phyloP scores from a whole-genome alignment of 2,113 vertebrate genomes.

The Erinaceus europaeus region DNA sequence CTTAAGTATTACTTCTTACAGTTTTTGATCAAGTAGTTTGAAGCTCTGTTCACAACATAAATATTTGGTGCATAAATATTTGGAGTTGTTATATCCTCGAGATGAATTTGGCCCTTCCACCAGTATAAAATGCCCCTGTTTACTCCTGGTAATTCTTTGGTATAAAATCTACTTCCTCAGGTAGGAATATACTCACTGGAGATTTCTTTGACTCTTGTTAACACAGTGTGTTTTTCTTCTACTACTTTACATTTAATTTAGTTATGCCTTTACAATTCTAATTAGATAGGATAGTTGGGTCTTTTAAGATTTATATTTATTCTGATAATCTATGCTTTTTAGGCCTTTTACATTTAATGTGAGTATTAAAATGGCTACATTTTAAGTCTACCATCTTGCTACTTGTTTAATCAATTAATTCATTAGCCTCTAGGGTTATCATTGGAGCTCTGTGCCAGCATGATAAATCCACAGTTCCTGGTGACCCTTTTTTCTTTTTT shows the following conservation, averaged over 20 bases:
- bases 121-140: conserved; percentile 10
- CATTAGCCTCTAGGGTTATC: no score
- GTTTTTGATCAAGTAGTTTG: neutral
- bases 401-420: conserved; percentile 18
- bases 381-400: neutral
- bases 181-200: neutral
- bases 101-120: neutral
- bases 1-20: neutral
- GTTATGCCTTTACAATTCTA: neutral
- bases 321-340: conserved; percentile 17
- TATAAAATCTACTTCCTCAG: conserved; percentile 12
- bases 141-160: conserved; percentile 14
- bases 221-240: neutral
- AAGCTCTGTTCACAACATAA: no score
- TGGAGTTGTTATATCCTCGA: neutral
- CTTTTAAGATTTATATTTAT: neutral
- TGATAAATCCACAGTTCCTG: no score
- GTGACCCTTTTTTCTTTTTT: no score
- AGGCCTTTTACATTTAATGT: conserved; percentile 19
- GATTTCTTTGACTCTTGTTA: conserved; percentile 2
- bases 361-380: neutral
- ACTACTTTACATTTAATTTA: conserved; percentile 12
- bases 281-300: neutral
- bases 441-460: no score
- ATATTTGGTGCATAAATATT: neutral